Evolutionary conservation across 2,797 vertebrate genomes (phyloP), one percentile per base, ranked within the genome.

Genomic region (Sebastolobus altivelis): DNA sequence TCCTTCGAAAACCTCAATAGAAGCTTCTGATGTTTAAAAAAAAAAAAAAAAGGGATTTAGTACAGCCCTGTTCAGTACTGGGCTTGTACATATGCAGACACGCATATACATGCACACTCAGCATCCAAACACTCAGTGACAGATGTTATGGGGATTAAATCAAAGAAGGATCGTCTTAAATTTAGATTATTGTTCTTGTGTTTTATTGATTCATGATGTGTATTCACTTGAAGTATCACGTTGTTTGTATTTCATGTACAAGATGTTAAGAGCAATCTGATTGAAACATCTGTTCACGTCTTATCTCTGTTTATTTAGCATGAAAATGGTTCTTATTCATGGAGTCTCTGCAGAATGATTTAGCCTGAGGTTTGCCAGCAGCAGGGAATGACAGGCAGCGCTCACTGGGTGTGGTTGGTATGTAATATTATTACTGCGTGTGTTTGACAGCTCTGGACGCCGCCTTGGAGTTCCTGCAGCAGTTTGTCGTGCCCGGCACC

Each of bases 391-490:
- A 67, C n/a, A 3, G 40, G 6, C 52, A 59, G 49, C 18, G 3
- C 40, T 67, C 16, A 33, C 0, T 9, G 46, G 46, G 13, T 35
- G 31, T 13, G 33, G 4, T 27, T 61, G 37, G 10, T 56, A 2
- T 10, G 33, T 58, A 31, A 27, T 73, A 20, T 71, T 43, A 22
- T 13, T 13, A 18, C 55, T 68, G 16, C 72, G 33, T 61, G 59
- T 75, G 40, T 87, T 29, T 38, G 59, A 62, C 90, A 97, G 96
- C 91, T 0, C 83, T 96, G 83, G 96, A 96, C 8, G 93, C 93
- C 3, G 96, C 96, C 1, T 72, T 96, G 88, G 94, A 94, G 75
- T 97, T 96, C 86, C 93, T 94, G 89, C 90, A 90, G 65, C 92
- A 89, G 29, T 86, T 90, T 10, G 73, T 91, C 0, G 94, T 97